Base-by-base conservation (phyloP, 2,113 vertebrate species). In the Trogon melanurus region DNA sequence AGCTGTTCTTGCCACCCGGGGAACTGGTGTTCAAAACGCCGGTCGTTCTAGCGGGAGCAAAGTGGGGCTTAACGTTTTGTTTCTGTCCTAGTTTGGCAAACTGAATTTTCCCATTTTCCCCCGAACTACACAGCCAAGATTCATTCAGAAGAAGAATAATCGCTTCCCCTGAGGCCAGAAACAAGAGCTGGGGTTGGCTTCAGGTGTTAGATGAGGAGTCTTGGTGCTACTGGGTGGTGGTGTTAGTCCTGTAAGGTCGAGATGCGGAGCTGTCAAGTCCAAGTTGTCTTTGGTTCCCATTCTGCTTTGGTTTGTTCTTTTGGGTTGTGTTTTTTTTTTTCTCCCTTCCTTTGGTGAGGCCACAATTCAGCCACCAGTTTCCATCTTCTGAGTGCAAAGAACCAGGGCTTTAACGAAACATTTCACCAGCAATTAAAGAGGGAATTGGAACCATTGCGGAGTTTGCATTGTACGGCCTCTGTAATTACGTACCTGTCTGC, bases 401-500 rank as follows among this genome's bases (percentile, higher is more conserved):
- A 93, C 76, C 90, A 95, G 79, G 94, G 96, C 97, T 97, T 97
- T 92, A 97, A 95, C 5, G 50, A 95, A 92, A 97, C 90, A 89
- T 96, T 94, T 97, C 97, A 98, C 98, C 98, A 98, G 98, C 98
- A 98, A 96, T 95, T 97, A 94, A 96, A 96, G 97, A 95, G 75
- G 81, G 95, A 97, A 93, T 94, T 71, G 94, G 93, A 97, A 98
- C 95, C 96, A 61, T 95, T 96, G 96, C 51, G 92, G 93, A 96
- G 95, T 97, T 96, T 97, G 95, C 97, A 96, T 98, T 97, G 96
- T 97, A 97, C 53, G 96, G 97, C 97, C 97, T 97, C 95, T 97
- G 91, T 97, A 96, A 98, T 97, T 97, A 97, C 91, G 96, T 97
- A 97, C 97, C 96, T 97, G 97, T 98, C 97, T 87, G 65, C 97